phyloP scores from a whole-genome alignment of 2,797 vertebrate genomes.

The Pipistrellus kuhlii region DNA sequence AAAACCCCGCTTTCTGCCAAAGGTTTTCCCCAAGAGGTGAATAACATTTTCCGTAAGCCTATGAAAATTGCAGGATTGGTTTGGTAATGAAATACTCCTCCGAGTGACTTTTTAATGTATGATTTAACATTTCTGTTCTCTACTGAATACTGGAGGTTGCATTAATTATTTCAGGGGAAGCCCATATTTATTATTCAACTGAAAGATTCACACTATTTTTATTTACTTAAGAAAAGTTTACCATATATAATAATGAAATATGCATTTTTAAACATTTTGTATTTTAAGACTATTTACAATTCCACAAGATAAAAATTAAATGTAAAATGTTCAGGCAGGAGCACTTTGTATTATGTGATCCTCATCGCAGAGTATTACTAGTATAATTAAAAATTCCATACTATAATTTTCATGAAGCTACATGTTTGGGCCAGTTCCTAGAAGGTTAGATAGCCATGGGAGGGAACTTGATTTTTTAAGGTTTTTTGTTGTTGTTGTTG shows the following conservation, averaged over 20 bases:
- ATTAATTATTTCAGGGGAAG: conserved; percentile 86
- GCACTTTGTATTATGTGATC: conserved; percentile 36
- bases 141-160: conserved; percentile 84
- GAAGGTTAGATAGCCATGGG: conserved; percentile 11
- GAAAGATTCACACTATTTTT: conserved; percentile 86
- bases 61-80: conserved; percentile 86
- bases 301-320: conserved; percentile 83
- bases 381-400: conserved; percentile 78
- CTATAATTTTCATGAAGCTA: conserved; percentile 77
- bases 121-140: conserved; percentile 86
- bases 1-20: conserved; percentile 85
- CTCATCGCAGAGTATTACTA: conserved; percentile 76
- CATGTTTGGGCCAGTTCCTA: conserved; percentile 55
- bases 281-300: conserved; percentile 81
- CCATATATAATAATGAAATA: conserved; percentile 84
- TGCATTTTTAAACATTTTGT: conserved; percentile 85
- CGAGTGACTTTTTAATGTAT: conserved; percentile 85
- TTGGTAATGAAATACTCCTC: conserved; percentile 87
- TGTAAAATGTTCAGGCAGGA: conserved; percentile 75
- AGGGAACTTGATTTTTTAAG: conserved; percentile 36
- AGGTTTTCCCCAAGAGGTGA: conserved; percentile 86
- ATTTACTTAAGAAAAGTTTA: conserved; percentile 82
- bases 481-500: conserved; percentile 10
- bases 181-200: conserved; percentile 85
- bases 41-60: conserved; percentile 86